phyloP scores from a whole-genome alignment of 2,113 vertebrate genomes.

The Mystacornis crossleyi region DNA sequence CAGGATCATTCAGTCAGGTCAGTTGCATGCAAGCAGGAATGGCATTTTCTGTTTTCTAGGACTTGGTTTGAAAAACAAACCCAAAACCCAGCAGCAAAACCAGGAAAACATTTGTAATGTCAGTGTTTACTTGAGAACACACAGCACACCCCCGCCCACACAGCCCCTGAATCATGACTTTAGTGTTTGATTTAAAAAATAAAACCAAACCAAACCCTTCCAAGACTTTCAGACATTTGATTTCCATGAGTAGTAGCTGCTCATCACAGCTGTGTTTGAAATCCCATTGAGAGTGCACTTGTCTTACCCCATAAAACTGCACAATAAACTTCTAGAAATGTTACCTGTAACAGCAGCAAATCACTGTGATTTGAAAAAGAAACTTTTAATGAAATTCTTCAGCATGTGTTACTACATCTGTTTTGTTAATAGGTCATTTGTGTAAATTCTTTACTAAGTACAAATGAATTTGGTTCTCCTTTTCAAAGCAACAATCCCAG shows the following conservation, averaged over 20 bases:
- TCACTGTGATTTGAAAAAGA: neutral
- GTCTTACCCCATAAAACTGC: neutral
- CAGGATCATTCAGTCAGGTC: too few relatives aligned
- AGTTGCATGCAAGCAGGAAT: neutral
- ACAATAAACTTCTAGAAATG: neutral
- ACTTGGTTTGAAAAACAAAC: neutral
- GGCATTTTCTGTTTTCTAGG: neutral
- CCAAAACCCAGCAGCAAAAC: neutral
- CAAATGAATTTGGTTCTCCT: neutral
- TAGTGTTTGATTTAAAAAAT: neutral
- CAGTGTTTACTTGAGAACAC: neutral
- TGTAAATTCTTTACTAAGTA: neutral
- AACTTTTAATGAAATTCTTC: neutral
- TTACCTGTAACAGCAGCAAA: neutral
- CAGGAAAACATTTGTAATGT: neutral
- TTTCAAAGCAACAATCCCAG: neutral
- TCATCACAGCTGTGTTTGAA: neutral
- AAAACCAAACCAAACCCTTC: neutral
- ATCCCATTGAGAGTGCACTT: neutral
- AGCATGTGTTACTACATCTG: neutral
- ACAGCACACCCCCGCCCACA: fast-evolving
- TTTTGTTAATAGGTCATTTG: neutral
- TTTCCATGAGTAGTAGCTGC: neutral
- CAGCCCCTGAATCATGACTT: fast-evolving
- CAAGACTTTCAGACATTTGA: neutral